phyloP scores from a whole-genome alignment of 2,888 invertebrate genomes.

The Troides helena region DNA sequence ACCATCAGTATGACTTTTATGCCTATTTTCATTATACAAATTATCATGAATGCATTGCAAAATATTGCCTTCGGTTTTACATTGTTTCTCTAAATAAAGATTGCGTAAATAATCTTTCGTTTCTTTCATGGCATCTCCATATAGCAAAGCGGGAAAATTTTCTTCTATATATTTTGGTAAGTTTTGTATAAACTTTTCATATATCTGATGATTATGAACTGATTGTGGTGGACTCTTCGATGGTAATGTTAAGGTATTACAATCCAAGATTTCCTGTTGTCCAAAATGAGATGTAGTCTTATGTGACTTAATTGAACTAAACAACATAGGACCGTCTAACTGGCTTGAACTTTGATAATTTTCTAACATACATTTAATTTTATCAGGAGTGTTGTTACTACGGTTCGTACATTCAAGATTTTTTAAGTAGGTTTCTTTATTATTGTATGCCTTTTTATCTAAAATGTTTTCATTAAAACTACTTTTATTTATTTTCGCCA shows the following conservation, averaged over 20 bases:
- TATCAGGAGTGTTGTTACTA: constrained; percentile 1
- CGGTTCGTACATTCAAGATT: not conserved
- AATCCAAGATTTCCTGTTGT: constrained; percentile 27
- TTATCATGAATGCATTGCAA: constrained; percentile 34
- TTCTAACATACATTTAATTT: constrained; percentile 9
- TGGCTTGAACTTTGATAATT: constrained; percentile 22
- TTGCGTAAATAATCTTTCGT: constrained; percentile 44
- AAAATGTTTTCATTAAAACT: constrained; percentile 29
- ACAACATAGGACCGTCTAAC: constrained; percentile 36
- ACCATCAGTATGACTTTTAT: not conserved
- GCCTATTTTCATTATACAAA: not conserved
- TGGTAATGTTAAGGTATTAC: constrained; percentile 30
- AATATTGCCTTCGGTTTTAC: constrained; percentile 39
- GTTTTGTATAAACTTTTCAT: constrained; percentile 53
- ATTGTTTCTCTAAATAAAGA: constrained; percentile 41
- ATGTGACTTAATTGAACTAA: constrained; percentile 35
- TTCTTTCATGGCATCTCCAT: constrained; percentile 46
- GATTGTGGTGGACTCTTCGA: constrained; percentile 31
- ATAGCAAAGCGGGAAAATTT: constrained; percentile 41
- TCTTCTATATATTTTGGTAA: constrained; percentile 48
- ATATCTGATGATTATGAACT: constrained; percentile 41
- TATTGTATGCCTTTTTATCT: not conserved
- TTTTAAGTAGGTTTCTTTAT: not conserved
- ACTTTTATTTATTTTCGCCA: constrained; percentile 44
- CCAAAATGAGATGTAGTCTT: constrained; percentile 4